phyloP scores from a whole-genome alignment of 2,888 invertebrate genomes.

The Cotesia congregata region DNA sequence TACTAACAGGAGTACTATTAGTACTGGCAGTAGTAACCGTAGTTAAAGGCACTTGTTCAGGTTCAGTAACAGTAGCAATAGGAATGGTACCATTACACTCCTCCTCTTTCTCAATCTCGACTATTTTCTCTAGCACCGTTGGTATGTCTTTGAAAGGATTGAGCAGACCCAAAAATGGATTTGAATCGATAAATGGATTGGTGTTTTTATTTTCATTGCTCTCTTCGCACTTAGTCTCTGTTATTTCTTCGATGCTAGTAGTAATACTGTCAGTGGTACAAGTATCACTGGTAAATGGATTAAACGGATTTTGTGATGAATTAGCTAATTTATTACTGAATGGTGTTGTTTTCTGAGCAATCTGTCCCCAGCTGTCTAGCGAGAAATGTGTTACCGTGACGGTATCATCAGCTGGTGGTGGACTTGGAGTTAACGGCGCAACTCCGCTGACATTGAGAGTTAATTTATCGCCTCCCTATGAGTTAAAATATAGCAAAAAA shows the following conservation, averaged over 20 bases:
- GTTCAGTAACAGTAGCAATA: conserved; percentile 12
- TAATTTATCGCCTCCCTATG: conserved; percentile 79
- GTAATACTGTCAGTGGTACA: conserved; percentile 42
- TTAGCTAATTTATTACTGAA: conserved; percentile 62
- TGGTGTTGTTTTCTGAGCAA: conserved; percentile 70
- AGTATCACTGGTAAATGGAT: conserved; percentile 65
- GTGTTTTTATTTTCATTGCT: conserved; percentile 60
- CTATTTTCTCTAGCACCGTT: conserved; percentile 47
- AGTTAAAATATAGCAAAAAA: conserved; percentile 33
- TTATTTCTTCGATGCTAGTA: conserved; percentile 33
- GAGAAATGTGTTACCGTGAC: conserved; percentile 77
- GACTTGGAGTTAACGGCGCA: conserved; percentile 37
- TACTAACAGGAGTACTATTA: neutral
- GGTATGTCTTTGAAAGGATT: conserved; percentile 66
- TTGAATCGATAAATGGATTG: conserved; percentile 72
- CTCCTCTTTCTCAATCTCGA: conserved; percentile 45
- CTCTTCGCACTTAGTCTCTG: conserved; percentile 56
- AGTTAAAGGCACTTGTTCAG: conserved; percentile 36
- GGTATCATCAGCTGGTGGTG: conserved; percentile 64
- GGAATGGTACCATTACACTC: conserved; percentile 57
- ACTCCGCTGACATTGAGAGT: conserved; percentile 77
- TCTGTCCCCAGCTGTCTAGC: conserved; percentile 71
- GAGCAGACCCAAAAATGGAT: conserved; percentile 69
- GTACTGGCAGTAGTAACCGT: conserved; percentile 8
- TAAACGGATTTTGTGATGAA: conserved; percentile 68